Conservation (phyloP, 2,113 vertebrate genomes). For the Siniperca chuatsi region DNA sequence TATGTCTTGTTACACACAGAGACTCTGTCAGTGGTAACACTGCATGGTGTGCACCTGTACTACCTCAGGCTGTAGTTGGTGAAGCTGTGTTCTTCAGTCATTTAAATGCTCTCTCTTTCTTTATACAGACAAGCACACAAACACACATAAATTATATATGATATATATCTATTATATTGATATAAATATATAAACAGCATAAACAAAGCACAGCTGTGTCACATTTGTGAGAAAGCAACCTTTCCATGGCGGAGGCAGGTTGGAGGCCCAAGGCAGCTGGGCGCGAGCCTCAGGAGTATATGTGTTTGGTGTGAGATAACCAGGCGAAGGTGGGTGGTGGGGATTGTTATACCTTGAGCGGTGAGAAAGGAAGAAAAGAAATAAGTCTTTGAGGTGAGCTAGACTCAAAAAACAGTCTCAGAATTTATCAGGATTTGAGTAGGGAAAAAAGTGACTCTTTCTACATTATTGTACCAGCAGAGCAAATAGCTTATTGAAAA, state of each 20-base stretch:
- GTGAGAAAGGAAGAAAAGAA: constrained; percentile 41
- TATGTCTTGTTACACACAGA: constrained; percentile 66
- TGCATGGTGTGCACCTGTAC: constrained; percentile 56
- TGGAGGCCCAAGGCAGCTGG: constrained; percentile 52
- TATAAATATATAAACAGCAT: constrained; percentile 33
- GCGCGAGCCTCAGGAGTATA: constrained; percentile 69
- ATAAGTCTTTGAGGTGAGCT: constrained; percentile 32
- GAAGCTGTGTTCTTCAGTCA: constrained; percentile 24
- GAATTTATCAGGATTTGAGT: constrained; percentile 31
- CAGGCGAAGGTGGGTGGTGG: constrained; percentile 61
- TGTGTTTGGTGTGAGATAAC: constrained; percentile 81
- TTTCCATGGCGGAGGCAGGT: constrained; percentile 41
- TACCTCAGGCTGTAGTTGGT: constrained; percentile 48
- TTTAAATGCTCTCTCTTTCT: constrained; percentile 35
- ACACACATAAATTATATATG: not conserved
- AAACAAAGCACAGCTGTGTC: constrained; percentile 55
- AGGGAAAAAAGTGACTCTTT: not conserved
- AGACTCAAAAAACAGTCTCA: not conserved
- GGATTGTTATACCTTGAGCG: constrained; percentile 61
- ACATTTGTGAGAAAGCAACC: constrained; percentile 33
- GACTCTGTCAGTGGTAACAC: constrained; percentile 42
- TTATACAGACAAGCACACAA: not conserved
- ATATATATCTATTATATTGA: constrained; percentile 26
- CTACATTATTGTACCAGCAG: not conserved
- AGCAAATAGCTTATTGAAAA: not conserved